Percentiles rank a stretch among this genome's conserved stretches.
Conservation (phyloP, 2,888 invertebrate genomes). For the Amphiduros pacificus region DNA sequence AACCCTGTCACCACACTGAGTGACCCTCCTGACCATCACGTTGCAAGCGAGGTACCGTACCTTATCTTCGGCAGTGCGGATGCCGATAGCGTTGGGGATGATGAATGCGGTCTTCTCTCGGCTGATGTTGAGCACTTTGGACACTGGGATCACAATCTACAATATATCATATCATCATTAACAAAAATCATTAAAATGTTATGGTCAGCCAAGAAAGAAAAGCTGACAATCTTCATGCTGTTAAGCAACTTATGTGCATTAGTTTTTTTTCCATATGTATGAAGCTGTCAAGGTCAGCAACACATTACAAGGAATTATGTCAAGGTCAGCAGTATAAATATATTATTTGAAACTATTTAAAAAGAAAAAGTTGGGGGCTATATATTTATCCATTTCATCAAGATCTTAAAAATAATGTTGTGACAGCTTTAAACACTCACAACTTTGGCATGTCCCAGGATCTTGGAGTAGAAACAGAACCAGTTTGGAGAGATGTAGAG, state of each 20-base stretch:
- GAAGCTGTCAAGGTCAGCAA: no score
- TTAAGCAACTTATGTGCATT: no score
- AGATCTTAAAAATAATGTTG: no score
- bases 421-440: slow-evolving; percentile 68
- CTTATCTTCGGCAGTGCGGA: slow-evolving; percentile 78
- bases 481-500: slow-evolving; percentile 92
- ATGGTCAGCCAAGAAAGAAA: neutral
- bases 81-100: slow-evolving; percentile 91
- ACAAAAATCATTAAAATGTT: neutral
- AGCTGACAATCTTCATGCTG: no score
- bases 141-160: slow-evolving; percentile 84
- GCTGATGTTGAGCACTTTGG: slow-evolving; percentile 81
- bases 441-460: slow-evolving; percentile 92
- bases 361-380: neutral
- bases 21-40: no score
- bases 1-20: no score
- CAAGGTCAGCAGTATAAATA: no score
- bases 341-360: neutral
- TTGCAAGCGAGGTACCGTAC: no score
- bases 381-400: no score
- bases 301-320: no score
- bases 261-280: no score
- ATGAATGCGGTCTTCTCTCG: slow-evolving; percentile 92
- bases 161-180: slow-evolving; percentile 39
- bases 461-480: slow-evolving; percentile 95